Evolutionary conservation across 2,888 invertebrate genomes (phyloP).

Genomic region (Timandra comae): DNA sequence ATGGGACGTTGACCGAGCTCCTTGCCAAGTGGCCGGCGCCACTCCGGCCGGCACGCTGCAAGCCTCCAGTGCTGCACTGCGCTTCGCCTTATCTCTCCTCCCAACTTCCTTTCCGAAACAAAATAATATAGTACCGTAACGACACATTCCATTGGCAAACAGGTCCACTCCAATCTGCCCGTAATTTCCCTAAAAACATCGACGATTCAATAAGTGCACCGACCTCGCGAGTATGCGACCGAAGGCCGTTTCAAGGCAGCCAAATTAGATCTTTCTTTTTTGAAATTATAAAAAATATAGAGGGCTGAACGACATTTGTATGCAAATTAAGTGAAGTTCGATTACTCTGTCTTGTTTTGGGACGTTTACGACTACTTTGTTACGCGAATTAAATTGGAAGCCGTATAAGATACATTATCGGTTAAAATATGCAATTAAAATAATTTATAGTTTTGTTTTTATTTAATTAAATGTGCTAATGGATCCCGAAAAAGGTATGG

Average conservation of each 20-base stretch:
- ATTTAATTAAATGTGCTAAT: constrained; percentile 11
- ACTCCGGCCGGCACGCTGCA: constrained; percentile 65
- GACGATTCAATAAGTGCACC: constrained; percentile 17
- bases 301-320: constrained; percentile 34
- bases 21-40: constrained; percentile 73
- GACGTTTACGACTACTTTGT: constrained; percentile 49
- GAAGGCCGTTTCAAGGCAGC: constrained; percentile 40
- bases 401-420: constrained; percentile 8
- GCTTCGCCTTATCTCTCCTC: constrained; percentile 47
- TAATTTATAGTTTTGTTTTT: constrained; percentile 6
- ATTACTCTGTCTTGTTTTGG: constrained; percentile 38
- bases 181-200: constrained; percentile 20
- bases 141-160: constrained; percentile 56
- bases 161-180: constrained; percentile 34
- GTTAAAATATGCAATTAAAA: constrained; percentile 4
- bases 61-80: constrained; percentile 64
- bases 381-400: constrained; percentile 33
- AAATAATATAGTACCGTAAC: constrained; percentile 53
- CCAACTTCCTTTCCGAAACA: constrained; percentile 44
- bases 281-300: constrained; percentile 30
- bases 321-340: constrained; percentile 43
- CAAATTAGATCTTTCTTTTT: constrained; percentile 24
- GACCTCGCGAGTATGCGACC: constrained; percentile 13
- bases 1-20: constrained; percentile 68
- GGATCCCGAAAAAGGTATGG: no score